A percentile compares a stretch with the other conserved stretches of the same genome.
phyloP scores from a whole-genome alignment of 1,140 invertebrate genomes.

The Delia radicum region DNA sequence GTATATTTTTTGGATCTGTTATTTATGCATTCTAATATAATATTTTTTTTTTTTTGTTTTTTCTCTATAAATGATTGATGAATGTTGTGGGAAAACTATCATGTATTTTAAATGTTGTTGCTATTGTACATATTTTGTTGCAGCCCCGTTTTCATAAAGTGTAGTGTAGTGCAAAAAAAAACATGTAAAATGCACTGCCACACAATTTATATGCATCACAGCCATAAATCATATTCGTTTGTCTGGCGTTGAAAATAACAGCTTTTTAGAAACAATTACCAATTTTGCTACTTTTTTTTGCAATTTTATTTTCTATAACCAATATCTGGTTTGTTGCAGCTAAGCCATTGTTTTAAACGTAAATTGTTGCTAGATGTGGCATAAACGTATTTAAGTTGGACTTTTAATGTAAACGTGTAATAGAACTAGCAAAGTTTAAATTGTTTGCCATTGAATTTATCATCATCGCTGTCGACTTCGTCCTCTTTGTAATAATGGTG shows the following conservation, averaged over 20 bases:
- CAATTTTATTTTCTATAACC: neutral
- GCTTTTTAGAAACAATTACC: conserved; percentile 17
- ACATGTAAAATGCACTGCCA: neutral
- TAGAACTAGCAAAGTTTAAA: neutral
- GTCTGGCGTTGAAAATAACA: conserved; percentile 21
- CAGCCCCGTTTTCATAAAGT: neutral
- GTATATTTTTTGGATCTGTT: neutral
- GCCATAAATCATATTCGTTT: neutral
- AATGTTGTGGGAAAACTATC: conserved; percentile 12
- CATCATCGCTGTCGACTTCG: neutral
- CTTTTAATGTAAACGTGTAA: neutral
- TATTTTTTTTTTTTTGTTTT: neutral
- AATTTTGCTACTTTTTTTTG: neutral
- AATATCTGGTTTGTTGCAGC: neutral
- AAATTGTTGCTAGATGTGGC: neutral
- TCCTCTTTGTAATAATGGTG: neutral
- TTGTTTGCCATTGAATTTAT: neutral
- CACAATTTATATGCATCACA: neutral
- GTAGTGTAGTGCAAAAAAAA: neutral
- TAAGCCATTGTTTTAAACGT: neutral
- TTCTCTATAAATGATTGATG: conserved; percentile 18
- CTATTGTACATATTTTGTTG: neutral
- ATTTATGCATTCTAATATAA: neutral
- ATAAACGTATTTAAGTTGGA: neutral
- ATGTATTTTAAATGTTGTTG: conserved; percentile 5